These are phyloP conservation scores for Schizothorax lantsangensis DNA, from an alignment of 2,797 vertebrate genomes.

Conservation along the genomic window DNA sequence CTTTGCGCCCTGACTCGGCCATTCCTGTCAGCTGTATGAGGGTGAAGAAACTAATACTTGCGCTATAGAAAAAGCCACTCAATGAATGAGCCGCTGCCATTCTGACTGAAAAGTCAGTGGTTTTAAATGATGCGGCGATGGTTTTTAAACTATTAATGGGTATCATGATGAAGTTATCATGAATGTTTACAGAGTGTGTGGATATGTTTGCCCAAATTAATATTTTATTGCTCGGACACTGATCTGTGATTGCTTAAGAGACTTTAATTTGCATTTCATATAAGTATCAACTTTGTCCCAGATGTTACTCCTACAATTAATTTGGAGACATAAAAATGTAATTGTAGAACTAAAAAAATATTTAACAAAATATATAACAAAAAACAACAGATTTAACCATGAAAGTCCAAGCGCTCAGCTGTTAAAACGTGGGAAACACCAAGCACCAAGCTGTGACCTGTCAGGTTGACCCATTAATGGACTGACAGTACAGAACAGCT, in stretches of 20 bases:
- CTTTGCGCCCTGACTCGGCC: background rate
- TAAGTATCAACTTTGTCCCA: background rate
- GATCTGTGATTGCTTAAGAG: background rate
- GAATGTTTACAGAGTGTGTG: conserved; percentile 6
- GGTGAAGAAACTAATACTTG: background rate
- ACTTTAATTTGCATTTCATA: background rate
- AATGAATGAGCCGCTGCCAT: background rate
- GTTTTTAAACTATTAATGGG: background rate
- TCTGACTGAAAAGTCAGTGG: background rate
- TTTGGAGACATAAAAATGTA: background rate
- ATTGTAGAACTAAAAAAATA: background rate
- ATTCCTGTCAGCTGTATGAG: background rate
- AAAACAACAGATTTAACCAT: background rate
- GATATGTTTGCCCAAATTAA: background rate
- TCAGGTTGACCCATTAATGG: conserved; percentile 18
- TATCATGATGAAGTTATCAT: background rate
- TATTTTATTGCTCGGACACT: background rate
- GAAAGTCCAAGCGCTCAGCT: conserved; percentile 4
- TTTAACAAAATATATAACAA: background rate
- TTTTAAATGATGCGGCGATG: background rate
- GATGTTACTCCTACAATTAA: background rate
- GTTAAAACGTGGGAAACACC: conserved; percentile 11
- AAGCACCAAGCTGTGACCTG: conserved; percentile 38
- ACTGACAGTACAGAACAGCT: conserved; percentile 23
- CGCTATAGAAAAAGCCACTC: background rate